A percentile compares a stretch with the other conserved stretches of the same genome.
Conservation (phyloP, 2,113 vertebrate genomes). For the Narcine bancroftii region DNA sequence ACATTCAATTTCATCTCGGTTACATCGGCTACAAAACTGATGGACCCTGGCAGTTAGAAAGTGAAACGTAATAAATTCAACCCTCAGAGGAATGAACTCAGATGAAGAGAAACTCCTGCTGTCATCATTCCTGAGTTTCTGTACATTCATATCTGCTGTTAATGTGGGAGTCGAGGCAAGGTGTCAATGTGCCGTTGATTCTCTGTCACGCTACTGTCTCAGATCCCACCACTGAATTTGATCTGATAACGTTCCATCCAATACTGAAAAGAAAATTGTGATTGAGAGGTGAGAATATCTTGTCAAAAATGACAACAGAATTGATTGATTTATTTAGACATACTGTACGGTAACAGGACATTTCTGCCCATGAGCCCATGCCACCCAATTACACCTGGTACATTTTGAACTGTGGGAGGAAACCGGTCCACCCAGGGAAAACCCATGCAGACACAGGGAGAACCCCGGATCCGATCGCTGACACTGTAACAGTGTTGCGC, state of each 20-base stretch:
- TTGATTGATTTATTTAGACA: no score
- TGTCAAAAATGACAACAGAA: no score
- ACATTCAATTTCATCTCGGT: not conserved
- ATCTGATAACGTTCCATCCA: not conserved
- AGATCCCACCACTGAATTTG: no score
- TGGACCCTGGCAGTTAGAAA: not conserved
- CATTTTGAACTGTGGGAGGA: no score
- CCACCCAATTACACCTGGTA: no score
- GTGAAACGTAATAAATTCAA: not conserved
- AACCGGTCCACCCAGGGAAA: no score
- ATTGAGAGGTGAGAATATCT: not conserved
- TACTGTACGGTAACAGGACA: no score
- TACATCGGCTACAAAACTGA: not conserved
- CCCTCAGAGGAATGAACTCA: not conserved
- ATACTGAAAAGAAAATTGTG: not conserved
- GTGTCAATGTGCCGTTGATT: not conserved
- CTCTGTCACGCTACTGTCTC: not conserved
- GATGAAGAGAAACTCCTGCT: not conserved
- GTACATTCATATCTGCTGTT: no score
- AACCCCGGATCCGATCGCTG: no score
- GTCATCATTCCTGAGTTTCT: not conserved
- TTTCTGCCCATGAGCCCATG: no score
- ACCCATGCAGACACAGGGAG: no score
- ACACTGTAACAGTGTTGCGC: no score
- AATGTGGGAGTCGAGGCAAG: not conserved